Evolutionary conservation across 2,797 vertebrate species (phyloP), one percentile per base, ranked within the genome.

Genomic region (Leptodactylus fallax): DNA sequence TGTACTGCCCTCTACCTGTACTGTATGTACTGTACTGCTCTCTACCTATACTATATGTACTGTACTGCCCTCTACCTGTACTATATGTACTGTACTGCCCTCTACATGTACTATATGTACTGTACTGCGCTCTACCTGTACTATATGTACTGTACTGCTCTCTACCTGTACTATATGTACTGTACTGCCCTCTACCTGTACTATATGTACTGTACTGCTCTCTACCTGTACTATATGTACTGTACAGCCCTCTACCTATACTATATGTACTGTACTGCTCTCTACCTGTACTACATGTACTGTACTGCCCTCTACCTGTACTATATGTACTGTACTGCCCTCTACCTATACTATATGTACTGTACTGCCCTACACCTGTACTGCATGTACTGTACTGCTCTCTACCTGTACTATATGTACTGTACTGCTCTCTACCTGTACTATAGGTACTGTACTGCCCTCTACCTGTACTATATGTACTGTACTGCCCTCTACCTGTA

Each of bases 391-490:
- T 71, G 27, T 71, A 71, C 69, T 19, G 25, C 16, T 47, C 7
- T 72, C 14, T 72, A 72, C 16, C 69, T 72, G 69, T 72, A 47
- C 65, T 69, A 69, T 23, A 69, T 69, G 14, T 69, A 69, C 13
- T 36, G 6, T 69, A 27, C 65, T 65, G 6, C 25, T 16, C 7
- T 16, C 11, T 27, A 69, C 65, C 25, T 36, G 13, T 36, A 36
- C 65, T 14, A 27, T 4, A 27, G 14, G 12, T 69, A 69, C 65
- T 69, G 23, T 27, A 69, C 25, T 27, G 25, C 65, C 6, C 4
- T 69, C 65, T 36, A 69, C 3, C 25, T 69, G 23, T 69, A 6
- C 23, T 27, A 13, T 12, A 27, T 69, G 65, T 69, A 69, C 36
- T 19, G 27, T 19, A 72, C 69, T 72, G 7, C 6, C 45, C 1